Base-by-base conservation (phyloP, 1,140 invertebrate genomes). In the Penaeus japonicus region DNA sequence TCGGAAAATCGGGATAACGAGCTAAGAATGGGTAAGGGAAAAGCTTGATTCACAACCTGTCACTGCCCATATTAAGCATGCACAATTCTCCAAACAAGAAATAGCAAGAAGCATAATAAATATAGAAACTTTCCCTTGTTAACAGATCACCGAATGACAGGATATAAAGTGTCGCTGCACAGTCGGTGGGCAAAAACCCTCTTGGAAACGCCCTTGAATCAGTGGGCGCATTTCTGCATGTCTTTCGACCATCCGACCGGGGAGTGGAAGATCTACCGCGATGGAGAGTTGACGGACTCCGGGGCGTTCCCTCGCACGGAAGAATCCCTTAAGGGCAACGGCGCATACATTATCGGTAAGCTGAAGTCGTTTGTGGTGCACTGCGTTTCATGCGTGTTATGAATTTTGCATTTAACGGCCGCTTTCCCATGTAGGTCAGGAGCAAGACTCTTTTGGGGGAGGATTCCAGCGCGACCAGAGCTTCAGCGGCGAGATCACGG, bases 391-490 rank as follows among this genome's bases (percentile, higher is more conserved):
- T 53, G 22, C 15, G n/a, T 10, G 39, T 20, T 32, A 79, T 30
- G 30, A 22, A 53, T 35, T 0, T 47, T 79, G 22, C 18, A 4
- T 20, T 79, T 79, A 20, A 18, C 24, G 5, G 5, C 27, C 27
- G 20, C 35, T 2, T 27, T 73, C 30, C 15, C 1, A 47, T 47
- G 15, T 70, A 89, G 87, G 87, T n/a, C 87, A 89, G 81, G 87
- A 89, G 32, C 87, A 89, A 32, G 87, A 89, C 24, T 30, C 79
- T 4, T 39, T 89, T 20, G 87, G 80, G 24, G 87, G 87, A 32
- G 59, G 78, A 2, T 89, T 89, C 32, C 87, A 89, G 55, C 80
- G 80, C 2, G 87, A 89, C 87, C 87, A 89, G 53, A 89, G 87
- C 70, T 89, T 55, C 79, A 89, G 87, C 24, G 87, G 87, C 20